Conservation (phyloP, 1,140 invertebrate genomes). For the Cherax quadricarinatus region DNA sequence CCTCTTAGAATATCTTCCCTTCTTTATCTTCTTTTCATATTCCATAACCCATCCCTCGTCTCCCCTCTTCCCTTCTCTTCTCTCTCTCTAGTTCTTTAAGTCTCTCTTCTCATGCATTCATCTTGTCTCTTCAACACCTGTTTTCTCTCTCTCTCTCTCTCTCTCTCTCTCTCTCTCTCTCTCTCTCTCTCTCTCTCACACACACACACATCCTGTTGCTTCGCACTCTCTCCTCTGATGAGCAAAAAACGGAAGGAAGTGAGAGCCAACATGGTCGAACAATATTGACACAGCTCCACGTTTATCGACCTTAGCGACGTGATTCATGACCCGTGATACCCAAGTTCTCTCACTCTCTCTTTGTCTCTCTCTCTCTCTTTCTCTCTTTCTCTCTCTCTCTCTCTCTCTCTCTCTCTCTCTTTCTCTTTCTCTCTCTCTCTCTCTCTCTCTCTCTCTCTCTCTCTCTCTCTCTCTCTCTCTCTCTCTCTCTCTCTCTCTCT, state of each 20-base stretch:
- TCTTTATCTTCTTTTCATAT: no score
- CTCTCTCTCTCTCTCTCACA: not conserved
- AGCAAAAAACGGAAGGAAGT: no score
- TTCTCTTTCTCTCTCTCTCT: not conserved
- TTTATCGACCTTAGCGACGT: no score
- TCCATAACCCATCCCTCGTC: not conserved
- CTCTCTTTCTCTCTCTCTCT: not conserved
- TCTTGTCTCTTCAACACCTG: not conserved
- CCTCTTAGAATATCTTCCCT: no score
- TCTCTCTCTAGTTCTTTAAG: not conserved
- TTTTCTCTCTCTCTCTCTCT: not conserved
- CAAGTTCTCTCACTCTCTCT: no score
- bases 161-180: not conserved
- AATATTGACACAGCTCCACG: no score
- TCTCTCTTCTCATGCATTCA: slow-evolving; percentile 6
- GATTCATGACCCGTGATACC: no score
- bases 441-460: not conserved
- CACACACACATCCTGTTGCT: no score
- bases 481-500: no score
- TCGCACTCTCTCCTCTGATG: no score
- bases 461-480: not conserved
- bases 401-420: not conserved
- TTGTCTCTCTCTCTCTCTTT: not conserved
- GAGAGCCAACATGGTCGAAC: no score
- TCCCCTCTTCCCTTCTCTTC: not conserved